Evolutionary conservation across 53 echinoderm and acorn worm genomes (phyloP).

Genomic region (Antedon mediterranea): DNA sequence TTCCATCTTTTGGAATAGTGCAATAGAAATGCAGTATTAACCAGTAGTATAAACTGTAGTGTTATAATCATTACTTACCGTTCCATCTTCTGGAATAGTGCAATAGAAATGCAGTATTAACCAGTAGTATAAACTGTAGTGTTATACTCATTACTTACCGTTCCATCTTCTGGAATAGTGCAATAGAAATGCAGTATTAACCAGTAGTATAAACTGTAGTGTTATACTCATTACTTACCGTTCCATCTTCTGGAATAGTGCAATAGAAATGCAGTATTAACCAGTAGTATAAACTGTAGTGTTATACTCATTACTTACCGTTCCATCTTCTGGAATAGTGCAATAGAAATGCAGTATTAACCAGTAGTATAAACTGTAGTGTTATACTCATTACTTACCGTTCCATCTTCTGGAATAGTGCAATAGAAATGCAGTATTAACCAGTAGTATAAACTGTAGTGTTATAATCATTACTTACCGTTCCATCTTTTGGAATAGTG

Average conservation of each 20-base stretch:
- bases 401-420: background rate
- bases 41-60: no score
- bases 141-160: no score
- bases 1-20: background rate
- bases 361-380: no score
- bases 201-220: no score
- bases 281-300: no score
- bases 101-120: slow-evolving; percentile 38
- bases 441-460: no score
- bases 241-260: background rate
- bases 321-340: background rate
- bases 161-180: background rate
- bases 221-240: no score
- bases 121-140: no score
- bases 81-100: background rate
- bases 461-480: no score
- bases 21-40: slow-evolving; percentile 38
- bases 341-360: slow-evolving; percentile 38
- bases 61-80: no score
- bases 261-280: slow-evolving; percentile 38
- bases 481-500: background rate
- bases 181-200: slow-evolving; percentile 38
- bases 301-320: no score
- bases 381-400: no score
- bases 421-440: slow-evolving; percentile 38